Evolutionary conservation across 2,888 invertebrate species (phyloP).

Genomic region (Scaptomyza tumidula): DNA sequence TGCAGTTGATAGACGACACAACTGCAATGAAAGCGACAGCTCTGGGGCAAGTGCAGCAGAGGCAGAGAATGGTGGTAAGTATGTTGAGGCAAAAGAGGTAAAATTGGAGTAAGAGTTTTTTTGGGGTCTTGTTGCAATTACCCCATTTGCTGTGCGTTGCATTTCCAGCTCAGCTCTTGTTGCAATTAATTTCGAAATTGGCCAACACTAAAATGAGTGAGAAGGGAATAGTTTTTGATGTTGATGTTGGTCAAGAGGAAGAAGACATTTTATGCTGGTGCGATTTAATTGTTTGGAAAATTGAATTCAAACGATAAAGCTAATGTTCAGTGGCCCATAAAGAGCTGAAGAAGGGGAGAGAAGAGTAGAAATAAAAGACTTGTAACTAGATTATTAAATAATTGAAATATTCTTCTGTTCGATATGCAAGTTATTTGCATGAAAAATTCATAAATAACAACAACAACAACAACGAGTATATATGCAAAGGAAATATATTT

Average conservation of each 20-base stretch:
- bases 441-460: slow-evolving; percentile 57
- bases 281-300: slow-evolving; percentile 72
- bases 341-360: neutral
- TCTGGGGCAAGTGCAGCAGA: slow-evolving; percentile 10
- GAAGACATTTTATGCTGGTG: neutral
- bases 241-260: neutral
- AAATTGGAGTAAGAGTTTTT: neutral
- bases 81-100: neutral
- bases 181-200: slow-evolving; percentile 75
- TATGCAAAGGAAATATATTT: slow-evolving; percentile 17
- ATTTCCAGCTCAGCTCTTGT: slow-evolving; percentile 26
- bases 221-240: neutral
- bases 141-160: slow-evolving; percentile 9
- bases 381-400: slow-evolving; percentile 11
- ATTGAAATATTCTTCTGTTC: slow-evolving; percentile 19
- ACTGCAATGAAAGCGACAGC: slow-evolving; percentile 59
- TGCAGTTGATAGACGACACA: slow-evolving; percentile 52
- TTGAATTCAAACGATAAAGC: slow-evolving; percentile 44
- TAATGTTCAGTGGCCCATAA: neutral
- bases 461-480: no score
- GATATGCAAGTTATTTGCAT: slow-evolving; percentile 56
- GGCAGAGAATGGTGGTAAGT: slow-evolving; percentile 6
- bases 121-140: slow-evolving; percentile 6
- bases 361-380: no score
- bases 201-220: slow-evolving; percentile 53